Evolutionary conservation across 1,140 invertebrate genomes (phyloP).

Genomic region (Cotesia chilonis): DNA sequence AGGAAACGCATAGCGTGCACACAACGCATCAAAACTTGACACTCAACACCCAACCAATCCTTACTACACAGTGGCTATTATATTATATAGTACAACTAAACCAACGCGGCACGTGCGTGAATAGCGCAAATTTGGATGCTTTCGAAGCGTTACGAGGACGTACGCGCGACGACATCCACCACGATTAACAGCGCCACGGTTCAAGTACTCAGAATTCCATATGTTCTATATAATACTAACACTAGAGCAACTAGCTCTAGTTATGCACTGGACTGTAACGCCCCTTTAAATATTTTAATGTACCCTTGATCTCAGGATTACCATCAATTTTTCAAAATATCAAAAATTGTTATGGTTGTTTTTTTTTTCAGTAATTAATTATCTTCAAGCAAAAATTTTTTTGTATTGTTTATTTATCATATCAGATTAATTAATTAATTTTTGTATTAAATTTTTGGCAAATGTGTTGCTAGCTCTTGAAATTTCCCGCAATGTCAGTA

Average conservation of each 20-base stretch:
- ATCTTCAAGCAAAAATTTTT: background rate
- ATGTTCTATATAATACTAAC: background rate
- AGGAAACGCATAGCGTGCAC: slow-evolving; percentile 41
- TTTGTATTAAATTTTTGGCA: background rate
- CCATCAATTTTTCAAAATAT: no score
- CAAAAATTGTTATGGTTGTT: no score
- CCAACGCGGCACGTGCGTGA: slow-evolving; percentile 24
- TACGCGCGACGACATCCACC: slow-evolving; percentile 12
- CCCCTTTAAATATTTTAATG: no score
- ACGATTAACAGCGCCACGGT: slow-evolving; percentile 24
- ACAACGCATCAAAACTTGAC: slow-evolving; percentile 30
- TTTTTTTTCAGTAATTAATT: no score
- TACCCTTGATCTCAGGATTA: no score
- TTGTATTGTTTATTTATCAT: background rate
- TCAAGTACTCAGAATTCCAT: slow-evolving; percentile 16
- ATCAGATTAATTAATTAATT: background rate
- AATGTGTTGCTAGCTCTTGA: slow-evolving; percentile 1
- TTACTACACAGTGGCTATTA: background rate
- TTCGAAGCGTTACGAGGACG: background rate
- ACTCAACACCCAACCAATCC: slow-evolving; percentile 27
- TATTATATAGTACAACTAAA: no score
- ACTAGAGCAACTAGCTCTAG: background rate
- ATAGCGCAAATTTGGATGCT: slow-evolving; percentile 21
- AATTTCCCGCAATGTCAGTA: slow-evolving; percentile 33
- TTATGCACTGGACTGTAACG: no score